Conservation (phyloP, 2,113 vertebrate genomes). For the Phylloscopus trochilus region DNA sequence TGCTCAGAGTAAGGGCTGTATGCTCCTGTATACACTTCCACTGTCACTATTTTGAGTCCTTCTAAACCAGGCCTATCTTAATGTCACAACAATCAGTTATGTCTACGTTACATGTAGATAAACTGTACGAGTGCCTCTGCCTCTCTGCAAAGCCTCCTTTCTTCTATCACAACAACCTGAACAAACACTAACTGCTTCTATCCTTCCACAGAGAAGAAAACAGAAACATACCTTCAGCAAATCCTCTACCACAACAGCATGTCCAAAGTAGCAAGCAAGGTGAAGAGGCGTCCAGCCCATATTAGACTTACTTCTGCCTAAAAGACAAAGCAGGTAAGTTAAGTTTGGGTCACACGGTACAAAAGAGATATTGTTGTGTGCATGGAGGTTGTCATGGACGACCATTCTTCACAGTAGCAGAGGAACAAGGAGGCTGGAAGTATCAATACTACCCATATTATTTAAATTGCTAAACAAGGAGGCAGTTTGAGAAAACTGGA, state of each 20-base stretch:
- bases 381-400: neutral
- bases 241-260: constrained; percentile 82
- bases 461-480: neutral
- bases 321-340: constrained; percentile 17
- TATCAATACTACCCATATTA: neutral
- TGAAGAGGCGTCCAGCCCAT: constrained; percentile 91
- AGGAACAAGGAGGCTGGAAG: neutral
- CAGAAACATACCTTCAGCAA: constrained; percentile 81
- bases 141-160: neutral
- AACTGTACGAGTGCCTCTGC: neutral
- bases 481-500: neutral
- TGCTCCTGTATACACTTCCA: neutral
- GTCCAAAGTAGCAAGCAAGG: constrained; percentile 87
- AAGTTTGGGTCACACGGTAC: neutral
- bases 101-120: neutral
- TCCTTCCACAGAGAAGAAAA: neutral
- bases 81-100: neutral
- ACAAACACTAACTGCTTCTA: neutral
- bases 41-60: neutral
- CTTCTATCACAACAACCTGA: neutral
- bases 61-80: neutral
- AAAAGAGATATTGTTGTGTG: neutral
- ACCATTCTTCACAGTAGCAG: neutral
- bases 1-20: neutral
- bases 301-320: constrained; percentile 80